Base-by-base conservation (phyloP, 1,140 invertebrate genomes). In the Neodiprion fabricii region DNA sequence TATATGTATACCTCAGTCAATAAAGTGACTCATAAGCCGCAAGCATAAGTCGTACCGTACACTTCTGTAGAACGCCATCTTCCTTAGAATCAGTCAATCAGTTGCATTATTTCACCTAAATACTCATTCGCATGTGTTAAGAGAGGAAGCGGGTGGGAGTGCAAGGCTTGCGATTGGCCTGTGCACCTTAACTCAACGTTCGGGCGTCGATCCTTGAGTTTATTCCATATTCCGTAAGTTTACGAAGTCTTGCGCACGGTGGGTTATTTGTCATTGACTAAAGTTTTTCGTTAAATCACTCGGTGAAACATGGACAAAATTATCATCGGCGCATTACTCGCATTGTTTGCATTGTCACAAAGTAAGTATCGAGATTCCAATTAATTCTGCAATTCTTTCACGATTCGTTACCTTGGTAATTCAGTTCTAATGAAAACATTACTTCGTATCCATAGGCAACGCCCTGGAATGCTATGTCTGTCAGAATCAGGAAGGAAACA, bases 391-490 rank as follows among this genome's bases (percentile, higher is more conserved):
- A 61, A 61, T 40, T 40, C 28, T 40, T 40, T 40, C 28, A 40
- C 28, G 2, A 40, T 40, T 40, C 28, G 28, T 40, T 40, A 1
- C 1, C 28, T 40, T 40, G 17, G 17, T 21, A 40, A 78, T 0
- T 73, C 72, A 50, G 81, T 84, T 67, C 84, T 85, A 9, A 76
- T 69, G 9, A 85, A 85, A 28, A 85, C 71, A 9, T 77, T 72
- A 65, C 72, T 71, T 23, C 48, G 28, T 61, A 12, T 82, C 85
- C 87, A 80, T 84, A 93, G 95, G 90, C 81, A 81, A 87, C 83
- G 90, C 91, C 76, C 89, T 98, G 75, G 97, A 99, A 89, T 99
- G 98, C 88, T 99, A 99, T 85, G 96, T 98, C 12, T 99, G 98
- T 87, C 91, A 93, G 72, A 92, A 95, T 79, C 97, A 99, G 89